Conservation (phyloP, 2,888 invertebrate species). For the Leucania comma region DNA sequence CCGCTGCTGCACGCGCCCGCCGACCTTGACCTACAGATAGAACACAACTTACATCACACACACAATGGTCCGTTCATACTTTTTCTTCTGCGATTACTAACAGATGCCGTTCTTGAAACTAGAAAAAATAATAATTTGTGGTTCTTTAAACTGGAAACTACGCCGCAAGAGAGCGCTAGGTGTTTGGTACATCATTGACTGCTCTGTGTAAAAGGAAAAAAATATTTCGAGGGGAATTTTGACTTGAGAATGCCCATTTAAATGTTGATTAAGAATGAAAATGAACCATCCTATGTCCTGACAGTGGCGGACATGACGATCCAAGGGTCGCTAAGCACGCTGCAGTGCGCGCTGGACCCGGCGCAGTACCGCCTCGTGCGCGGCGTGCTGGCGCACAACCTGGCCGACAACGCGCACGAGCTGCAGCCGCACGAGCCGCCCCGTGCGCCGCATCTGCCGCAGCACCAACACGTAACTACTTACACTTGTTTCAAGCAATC, state of each 20-base stretch:
- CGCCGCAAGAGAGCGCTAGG: no score
- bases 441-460: conserved; percentile 24
- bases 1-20: conserved; percentile 96
- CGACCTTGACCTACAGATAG: conserved; percentile 94
- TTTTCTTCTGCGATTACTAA: background rate
- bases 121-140: no score
- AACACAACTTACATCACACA: conserved; percentile 94
- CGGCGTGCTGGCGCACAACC: conserved; percentile 96
- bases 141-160: no score
- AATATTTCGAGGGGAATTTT: no score
- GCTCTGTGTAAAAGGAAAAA: no score
- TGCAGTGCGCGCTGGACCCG: conserved; percentile 95
- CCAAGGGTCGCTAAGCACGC: conserved; percentile 95
- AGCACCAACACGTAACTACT: conserved; percentile 46
- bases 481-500: no score
- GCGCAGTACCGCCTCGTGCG: conserved; percentile 96
- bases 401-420: conserved; percentile 93
- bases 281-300: no score
- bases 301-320: conserved; percentile 95
- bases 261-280: no score
- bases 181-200: no score
- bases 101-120: no score
- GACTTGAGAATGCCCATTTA: no score
- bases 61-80: conserved; percentile 82
- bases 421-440: conserved; percentile 63